Evolutionary conservation across 1,140 invertebrate species (phyloP).

Genomic region (Conopomorpha cramerella): DNA sequence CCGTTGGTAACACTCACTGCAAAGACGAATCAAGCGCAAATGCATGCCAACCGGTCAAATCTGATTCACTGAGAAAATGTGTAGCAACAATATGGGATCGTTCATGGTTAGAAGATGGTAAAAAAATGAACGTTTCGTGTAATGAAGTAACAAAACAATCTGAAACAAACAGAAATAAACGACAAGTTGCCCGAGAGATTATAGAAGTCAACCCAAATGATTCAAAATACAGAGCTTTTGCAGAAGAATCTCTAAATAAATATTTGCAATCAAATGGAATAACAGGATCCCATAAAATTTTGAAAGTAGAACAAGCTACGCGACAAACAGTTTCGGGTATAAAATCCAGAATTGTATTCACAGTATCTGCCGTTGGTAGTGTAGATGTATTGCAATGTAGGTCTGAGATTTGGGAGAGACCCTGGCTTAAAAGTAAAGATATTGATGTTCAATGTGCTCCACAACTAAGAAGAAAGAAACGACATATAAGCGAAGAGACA

Average conservation of each 20-base stretch:
- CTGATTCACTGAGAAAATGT: slow-evolving; percentile 43
- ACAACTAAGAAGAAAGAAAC: slow-evolving; percentile 2
- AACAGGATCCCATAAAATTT: slow-evolving; percentile 1
- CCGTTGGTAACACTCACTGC: slow-evolving; percentile 57
- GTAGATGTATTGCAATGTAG: slow-evolving; percentile 12
- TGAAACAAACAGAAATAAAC: slow-evolving; percentile 8
- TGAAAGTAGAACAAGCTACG: slow-evolving; percentile 8
- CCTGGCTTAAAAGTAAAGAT: slow-evolving; percentile 13
- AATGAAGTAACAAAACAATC: slow-evolving; percentile 17
- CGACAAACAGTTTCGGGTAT: slow-evolving; percentile 10
- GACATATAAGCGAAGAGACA: slow-evolving; percentile 6
- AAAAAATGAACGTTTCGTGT: slow-evolving; percentile 48
- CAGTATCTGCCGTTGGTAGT: slow-evolving; percentile 6
- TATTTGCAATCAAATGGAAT: slow-evolving; percentile 4
- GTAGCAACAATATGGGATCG: slow-evolving; percentile 62
- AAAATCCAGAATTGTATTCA: slow-evolving; percentile 18
- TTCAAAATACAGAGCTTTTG: slow-evolving; percentile 8
- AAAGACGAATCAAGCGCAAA: slow-evolving; percentile 11
- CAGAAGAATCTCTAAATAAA: slow-evolving; percentile 11
- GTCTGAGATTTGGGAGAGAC: slow-evolving; percentile 16
- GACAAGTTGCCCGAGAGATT: too few species aligned
- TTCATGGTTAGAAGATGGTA: slow-evolving; percentile 62
- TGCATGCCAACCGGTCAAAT: slow-evolving; percentile 19
- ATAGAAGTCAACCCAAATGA: slow-evolving; percentile 10
- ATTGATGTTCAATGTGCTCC: slow-evolving; percentile 13